phyloP scores from a whole-genome alignment of 2,797 vertebrate species.

The Tragelaphus oryx region DNA sequence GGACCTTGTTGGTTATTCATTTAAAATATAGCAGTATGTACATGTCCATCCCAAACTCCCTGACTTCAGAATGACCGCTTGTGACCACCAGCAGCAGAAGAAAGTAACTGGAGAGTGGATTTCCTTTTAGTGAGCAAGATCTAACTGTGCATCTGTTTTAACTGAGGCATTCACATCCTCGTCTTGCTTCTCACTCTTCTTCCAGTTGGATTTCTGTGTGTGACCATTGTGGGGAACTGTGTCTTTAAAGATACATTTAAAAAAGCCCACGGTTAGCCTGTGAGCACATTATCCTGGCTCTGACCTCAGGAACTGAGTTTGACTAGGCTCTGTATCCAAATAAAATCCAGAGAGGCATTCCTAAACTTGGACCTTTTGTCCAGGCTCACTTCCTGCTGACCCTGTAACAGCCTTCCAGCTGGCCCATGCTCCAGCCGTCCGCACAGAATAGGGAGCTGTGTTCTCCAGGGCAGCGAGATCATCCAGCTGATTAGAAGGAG shows the following conservation, averaged over 20 bases:
- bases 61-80: background rate
- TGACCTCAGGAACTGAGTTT: slow-evolving; percentile 73
- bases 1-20: background rate
- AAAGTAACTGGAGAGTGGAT: slow-evolving; percentile 23
- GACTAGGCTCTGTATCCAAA: slow-evolving; percentile 81
- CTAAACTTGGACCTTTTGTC: slow-evolving; percentile 89
- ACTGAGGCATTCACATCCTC: slow-evolving; percentile 36
- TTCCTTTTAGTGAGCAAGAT: slow-evolving; percentile 54
- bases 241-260: slow-evolving; percentile 53
- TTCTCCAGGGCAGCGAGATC: slow-evolving; percentile 79
- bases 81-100: background rate
- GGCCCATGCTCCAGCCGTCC: slow-evolving; percentile 80
- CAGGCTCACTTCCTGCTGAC: slow-evolving; percentile 88
- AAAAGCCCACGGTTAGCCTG: slow-evolving; percentile 61
- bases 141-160: slow-evolving; percentile 58
- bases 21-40: background rate
- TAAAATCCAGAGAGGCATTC: slow-evolving; percentile 82
- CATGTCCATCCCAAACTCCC: background rate
- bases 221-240: slow-evolving; percentile 46
- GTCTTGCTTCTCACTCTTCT: slow-evolving; percentile 37
- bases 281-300: slow-evolving; percentile 72
- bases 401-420: slow-evolving; percentile 78
- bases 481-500: slow-evolving; percentile 70
- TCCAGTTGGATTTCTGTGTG: slow-evolving; percentile 45
- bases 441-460: slow-evolving; percentile 80